phyloP scores from a whole-genome alignment of 1,140 invertebrate genomes.

The Drosophila pallidifrons region DNA sequence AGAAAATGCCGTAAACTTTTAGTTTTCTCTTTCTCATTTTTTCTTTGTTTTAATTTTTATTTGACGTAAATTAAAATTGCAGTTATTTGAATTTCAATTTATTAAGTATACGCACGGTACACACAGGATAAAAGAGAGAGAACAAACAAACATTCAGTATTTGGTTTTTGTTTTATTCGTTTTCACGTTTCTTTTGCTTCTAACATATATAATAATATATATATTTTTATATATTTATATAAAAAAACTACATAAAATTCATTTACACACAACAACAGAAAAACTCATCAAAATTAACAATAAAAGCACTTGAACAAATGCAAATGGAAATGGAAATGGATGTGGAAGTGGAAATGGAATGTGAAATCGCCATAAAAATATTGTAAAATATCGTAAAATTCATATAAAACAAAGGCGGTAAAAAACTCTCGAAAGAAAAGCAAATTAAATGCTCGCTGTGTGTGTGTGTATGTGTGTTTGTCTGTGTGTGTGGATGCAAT shows the following conservation, averaged over 20 bases:
- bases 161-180: constrained; percentile 38
- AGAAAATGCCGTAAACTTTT: constrained; percentile 14
- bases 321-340: constrained; percentile 27
- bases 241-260: constrained; percentile 51
- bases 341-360: constrained; percentile 46
- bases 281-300: constrained; percentile 49
- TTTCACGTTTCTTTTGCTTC: constrained; percentile 21
- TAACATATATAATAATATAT: neutral
- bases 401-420: constrained; percentile 5
- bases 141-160: constrained; percentile 72
- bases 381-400: constrained; percentile 17
- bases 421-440: neutral
- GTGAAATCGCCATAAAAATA: constrained; percentile 28
- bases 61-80: constrained; percentile 66
- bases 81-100: constrained; percentile 53
- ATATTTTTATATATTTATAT: constrained; percentile 8
- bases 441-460: constrained; percentile 29
- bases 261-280: constrained; percentile 53
- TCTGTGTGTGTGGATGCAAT: neutral
- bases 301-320: constrained; percentile 13
- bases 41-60: constrained; percentile 57
- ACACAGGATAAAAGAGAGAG: neutral
- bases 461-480: neutral
- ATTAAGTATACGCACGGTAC: constrained; percentile 52
- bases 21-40: constrained; percentile 23